A percentile compares a stretch with the other conserved stretches of the same genome.
Conservation (phyloP, 2,113 vertebrate genomes). For the Thinocorus orbignyianus region DNA sequence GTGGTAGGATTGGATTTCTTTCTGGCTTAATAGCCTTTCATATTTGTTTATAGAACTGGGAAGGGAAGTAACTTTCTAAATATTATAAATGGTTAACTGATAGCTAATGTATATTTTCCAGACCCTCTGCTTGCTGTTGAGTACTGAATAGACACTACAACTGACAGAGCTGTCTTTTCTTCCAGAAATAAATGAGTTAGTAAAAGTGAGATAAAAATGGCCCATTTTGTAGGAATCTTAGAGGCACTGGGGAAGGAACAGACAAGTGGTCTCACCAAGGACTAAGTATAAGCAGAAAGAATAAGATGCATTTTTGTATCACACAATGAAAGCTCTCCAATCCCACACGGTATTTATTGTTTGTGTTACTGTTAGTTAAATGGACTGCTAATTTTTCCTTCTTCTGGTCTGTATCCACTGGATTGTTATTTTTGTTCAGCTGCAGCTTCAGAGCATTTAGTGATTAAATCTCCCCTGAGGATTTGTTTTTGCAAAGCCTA, state of each 20-base stretch:
- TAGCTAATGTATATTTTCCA: neutral
- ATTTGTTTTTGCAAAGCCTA: slow-evolving; percentile 16
- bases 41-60: slow-evolving; percentile 16
- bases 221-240: neutral
- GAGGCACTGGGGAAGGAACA: neutral
- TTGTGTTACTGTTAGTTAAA: slow-evolving; percentile 20
- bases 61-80: slow-evolving; percentile 19
- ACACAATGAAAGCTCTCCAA: neutral
- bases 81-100: slow-evolving; percentile 16
- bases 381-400: slow-evolving; percentile 8
- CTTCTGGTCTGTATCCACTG: neutral
- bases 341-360: slow-evolving; percentile 2
- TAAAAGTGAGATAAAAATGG: neutral
- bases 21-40: neutral
- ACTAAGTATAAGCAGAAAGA: neutral
- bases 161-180: slow-evolving; percentile 10
- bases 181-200: slow-evolving; percentile 45
- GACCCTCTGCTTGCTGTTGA: neutral
- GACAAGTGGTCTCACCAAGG: neutral
- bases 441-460: neutral
- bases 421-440: slow-evolving; percentile 11
- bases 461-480: neutral
- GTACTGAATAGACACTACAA: neutral
- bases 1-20: neutral
- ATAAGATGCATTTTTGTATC: slow-evolving; percentile 17